Evolutionary conservation across 1,140 invertebrate genomes (phyloP), one percentile per base, ranked within the genome.

Genomic region (Trachymyrmex septentrionalis): DNA sequence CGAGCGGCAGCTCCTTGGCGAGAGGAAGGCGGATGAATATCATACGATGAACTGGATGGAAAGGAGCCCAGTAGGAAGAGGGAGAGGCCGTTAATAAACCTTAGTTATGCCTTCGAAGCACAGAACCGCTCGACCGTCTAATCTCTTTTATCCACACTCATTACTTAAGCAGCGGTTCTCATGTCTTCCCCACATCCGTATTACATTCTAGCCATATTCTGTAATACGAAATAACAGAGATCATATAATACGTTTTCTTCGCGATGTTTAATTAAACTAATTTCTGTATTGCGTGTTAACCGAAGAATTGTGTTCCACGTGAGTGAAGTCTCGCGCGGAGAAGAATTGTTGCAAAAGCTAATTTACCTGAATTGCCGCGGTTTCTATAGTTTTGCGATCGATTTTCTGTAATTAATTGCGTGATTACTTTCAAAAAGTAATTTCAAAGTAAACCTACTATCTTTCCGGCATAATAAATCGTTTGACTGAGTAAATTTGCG

Each of bases 121-220:
- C 84, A 88, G 87, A 92, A 89, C 88, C 72, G 88, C 87, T 93
- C 91, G 91, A 86, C 86, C 92, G 87, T 91, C 92, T 93, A 93
- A 93, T 93, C 91, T 93, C 89, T 89, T 92, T 93, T 93, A 93
- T 93, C 92, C 93, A 92, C 92, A 92, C 91, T 92, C 91, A 89
- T 93, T 92, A 93, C 92, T 93, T 90, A 90, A 86, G 61, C 91
- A 91, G 90, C 19, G 91, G 88, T 89, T 91, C 91, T 93, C 92
- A 91, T 81, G 14, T 19, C 12, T 6, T 38, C 3, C 16, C 5
- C 34, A 66, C 10, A 44, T 30, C 67, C 44, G 38, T 48, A 55
- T 61, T 21, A 48, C 67, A n/a, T 19, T 27, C 14, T 55, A 80
- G 34, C 59, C 21, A 14, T 16, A 19, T 30, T 61, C 10, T 27